Base-by-base conservation (phyloP, 1,140 invertebrate species). In the Papilio machaon region DNA sequence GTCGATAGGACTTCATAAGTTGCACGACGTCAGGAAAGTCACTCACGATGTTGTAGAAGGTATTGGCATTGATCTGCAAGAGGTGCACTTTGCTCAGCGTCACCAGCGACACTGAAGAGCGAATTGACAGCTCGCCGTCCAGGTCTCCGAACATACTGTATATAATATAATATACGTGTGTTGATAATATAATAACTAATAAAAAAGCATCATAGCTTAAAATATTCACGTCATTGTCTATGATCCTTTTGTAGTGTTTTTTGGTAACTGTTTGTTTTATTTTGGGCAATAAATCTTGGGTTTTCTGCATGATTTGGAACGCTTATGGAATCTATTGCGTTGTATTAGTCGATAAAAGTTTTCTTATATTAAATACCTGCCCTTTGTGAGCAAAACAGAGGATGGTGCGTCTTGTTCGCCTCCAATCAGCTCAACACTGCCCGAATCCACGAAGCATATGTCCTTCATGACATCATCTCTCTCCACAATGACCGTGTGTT, bases 111-210 rank as follows among this genome's bases (percentile, higher is more conserved):
- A 84, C 73, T 0, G 86, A 81, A 19, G 82, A 85, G 8, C 88
- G 85, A 13, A 82, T 84, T 0, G 84, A 86, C 15, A 78, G 10
- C 0, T 80, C 47, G 9, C 82, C 84, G n/a, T 85, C 83, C 60
- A 93, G 74, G 76, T 93, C 91, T 5, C 91, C 91, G 35, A 92
- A 91, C 54, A 93, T 83, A 79, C 91, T 92, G 23, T 30, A 30
- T 30, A 83, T n/a, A 83, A 83, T 30, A 30, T 30, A 30, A 30
- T 30, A 64, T n/a, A 17, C 15, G 11, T 2, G n/a, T 49, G 10
- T 9, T 49, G 2, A 49, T 49, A 9, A 49, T 6, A 49, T 49
- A 13, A 11, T 49, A 49, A 49, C 10, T 49, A 2, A 11, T 2
- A 10, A 49, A 49, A 6, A 49, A 2, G 23, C 23, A 30, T 49